These are phyloP conservation scores for Lerista edwardsae DNA, from an alignment of 2,797 vertebrate genomes.

Conservation along the genomic window DNA sequence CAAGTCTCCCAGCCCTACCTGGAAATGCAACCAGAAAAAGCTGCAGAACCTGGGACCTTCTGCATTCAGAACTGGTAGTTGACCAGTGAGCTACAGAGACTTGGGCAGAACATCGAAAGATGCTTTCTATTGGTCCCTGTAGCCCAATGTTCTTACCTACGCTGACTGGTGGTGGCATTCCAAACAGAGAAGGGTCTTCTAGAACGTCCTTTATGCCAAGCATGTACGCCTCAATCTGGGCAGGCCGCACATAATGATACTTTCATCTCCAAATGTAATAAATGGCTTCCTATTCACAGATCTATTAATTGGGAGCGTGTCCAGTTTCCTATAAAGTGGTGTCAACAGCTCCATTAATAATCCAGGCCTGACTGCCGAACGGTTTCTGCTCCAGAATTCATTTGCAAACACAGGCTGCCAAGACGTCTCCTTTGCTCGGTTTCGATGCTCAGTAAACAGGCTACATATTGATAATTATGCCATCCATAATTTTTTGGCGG, in stretches of 20 bases:
- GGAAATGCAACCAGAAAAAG: no score
- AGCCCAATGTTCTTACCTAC: background rate
- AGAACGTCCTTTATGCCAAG: no score
- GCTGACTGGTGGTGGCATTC: background rate
- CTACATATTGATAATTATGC: constrained; percentile 13
- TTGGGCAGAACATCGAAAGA: no score
- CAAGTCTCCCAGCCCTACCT: no score
- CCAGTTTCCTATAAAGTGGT: constrained; percentile 22
- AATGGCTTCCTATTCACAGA: background rate
- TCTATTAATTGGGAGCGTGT: constrained; percentile 48
- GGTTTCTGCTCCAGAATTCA: background rate
- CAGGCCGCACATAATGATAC: no score
- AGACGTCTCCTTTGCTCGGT: background rate
- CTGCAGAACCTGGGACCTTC: no score
- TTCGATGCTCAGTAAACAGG: background rate
- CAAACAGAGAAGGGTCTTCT: no score
- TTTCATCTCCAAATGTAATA: rapidly evolving
- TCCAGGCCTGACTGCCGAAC: background rate
- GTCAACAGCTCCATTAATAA: constrained; percentile 38
- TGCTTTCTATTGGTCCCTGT: background rate
- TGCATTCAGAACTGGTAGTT: no score
- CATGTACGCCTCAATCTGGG: no score
- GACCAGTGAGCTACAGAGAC: no score
- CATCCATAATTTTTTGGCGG: constrained; percentile 56
- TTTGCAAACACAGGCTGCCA: background rate